Percentiles rank a stretch among this genome's conserved stretches.
Evolutionary conservation across 2,888 invertebrate genomes (phyloP).

Genomic region (Epinotia nisella): DNA sequence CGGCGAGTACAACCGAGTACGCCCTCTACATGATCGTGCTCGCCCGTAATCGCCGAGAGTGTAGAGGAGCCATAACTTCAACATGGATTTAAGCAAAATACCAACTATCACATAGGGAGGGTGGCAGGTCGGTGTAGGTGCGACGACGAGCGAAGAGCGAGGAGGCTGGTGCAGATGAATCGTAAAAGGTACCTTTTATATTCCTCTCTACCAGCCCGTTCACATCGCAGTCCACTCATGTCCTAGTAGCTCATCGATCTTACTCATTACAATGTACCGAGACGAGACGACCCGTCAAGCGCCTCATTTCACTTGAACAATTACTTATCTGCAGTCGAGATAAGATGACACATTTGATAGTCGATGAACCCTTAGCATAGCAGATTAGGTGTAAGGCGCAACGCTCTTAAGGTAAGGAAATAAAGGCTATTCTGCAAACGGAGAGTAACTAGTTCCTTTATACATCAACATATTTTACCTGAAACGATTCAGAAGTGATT

Average conservation of each 20-base stretch:
- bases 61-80: no score
- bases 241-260: constrained; percentile 33
- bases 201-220: no score
- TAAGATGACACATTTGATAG: constrained; percentile 40
- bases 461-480: neutral
- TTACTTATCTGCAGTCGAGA: constrained; percentile 27
- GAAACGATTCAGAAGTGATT: neutral
- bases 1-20: no score
- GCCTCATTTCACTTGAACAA: constrained; percentile 20
- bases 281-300: neutral
- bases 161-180: no score
- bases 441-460: neutral
- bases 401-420: neutral
- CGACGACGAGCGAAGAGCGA: no score
- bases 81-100: no score
- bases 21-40: no score
- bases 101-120: no score
- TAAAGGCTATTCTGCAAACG: neutral
- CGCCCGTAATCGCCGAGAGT: no score
- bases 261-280: neutral
- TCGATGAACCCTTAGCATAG: constrained; percentile 30
- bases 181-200: no score
- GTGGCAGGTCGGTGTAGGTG: no score
- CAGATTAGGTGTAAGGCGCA: neutral
- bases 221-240: no score